A percentile compares a stretch with the other conserved stretches of the same genome.
Conservation (phyloP, 2,888 invertebrate genomes). For the Operophtera brumata region DNA sequence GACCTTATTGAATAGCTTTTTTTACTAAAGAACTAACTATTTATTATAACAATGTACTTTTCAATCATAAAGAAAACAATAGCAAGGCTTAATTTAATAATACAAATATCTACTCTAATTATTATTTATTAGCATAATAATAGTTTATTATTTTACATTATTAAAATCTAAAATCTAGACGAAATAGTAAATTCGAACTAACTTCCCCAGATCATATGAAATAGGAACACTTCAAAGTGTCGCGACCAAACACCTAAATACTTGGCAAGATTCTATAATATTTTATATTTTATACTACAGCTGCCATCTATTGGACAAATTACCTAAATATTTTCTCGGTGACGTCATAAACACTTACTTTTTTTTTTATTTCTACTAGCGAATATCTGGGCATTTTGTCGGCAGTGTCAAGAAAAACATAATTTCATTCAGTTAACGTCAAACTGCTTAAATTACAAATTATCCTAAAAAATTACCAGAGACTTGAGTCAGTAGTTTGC, state of each 20-base stretch:
- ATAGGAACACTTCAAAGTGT: conserved; percentile 15
- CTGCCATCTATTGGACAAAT: neutral
- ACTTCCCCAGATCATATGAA: conserved; percentile 17
- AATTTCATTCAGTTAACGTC: too few species aligned
- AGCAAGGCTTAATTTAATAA: neutral
- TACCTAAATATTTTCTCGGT: neutral
- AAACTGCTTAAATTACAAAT: too few species aligned
- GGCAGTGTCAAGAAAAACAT: too few species aligned
- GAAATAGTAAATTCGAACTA: conserved; percentile 31
- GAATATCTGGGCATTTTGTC: too few species aligned
- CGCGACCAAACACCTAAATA: neutral
- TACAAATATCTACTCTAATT: neutral
- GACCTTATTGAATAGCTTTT: neutral
- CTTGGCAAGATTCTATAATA: neutral
- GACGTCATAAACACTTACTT: too few species aligned
- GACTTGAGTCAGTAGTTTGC: too few species aligned
- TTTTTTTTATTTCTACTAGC: too few species aligned
- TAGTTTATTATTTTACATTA: conserved; percentile 15
- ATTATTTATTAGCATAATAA: neutral
- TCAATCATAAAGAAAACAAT: neutral
- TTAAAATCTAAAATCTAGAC: conserved; percentile 13
- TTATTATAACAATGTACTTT: neutral
- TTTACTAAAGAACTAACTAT: neutral
- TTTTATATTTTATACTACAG: neutral
- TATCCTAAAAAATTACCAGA: too few species aligned